Evolutionary conservation across 2,797 vertebrate species (phyloP), one percentile per base, ranked within the genome.

Genomic region (Molossus alvarezi): DNA sequence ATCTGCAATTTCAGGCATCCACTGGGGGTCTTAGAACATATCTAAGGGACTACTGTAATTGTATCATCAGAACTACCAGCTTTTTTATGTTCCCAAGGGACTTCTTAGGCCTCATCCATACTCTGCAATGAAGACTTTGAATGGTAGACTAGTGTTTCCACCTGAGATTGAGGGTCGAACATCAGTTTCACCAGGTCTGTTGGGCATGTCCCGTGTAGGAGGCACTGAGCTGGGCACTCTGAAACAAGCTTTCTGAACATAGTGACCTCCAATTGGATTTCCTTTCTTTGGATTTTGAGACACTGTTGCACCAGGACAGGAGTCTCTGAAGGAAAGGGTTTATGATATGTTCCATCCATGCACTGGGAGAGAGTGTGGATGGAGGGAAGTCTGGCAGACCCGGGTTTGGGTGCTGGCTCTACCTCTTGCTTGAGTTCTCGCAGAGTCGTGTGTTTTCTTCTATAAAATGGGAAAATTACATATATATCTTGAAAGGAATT

Each of bases 321-420:
- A 48, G 8, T 60, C 55, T 84, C 18, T 71, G 25, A 18, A 27
- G 3, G 4, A 64, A 18, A 81, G 10, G 7, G 2, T 0, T 84
- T 75, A 14, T 75, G 45, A 37, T 17, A 20, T 17, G 1, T 55
- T 20, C 29, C 5, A 3, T 71, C 6, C n/a, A 58, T 3, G 69
- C 9, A 3, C n/a, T 17, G 5, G 4, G 27, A 1, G 41, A 33
- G 3, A 4, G 1, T 8, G 3, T 33, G 27, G 57, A 3, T 33
- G 7, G 5, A 90, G 25, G 33, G 3, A 29, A 21, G 27, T 48
- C 27, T 77, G 33, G 17, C 1, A 72, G 77, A 67, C 9, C 2
- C 6, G 53, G 45, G 45, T 18, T 81, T 82, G 25, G 9, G 5
- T 10, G 29, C 27, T 58, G 51, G 37, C 45, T 27, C 7, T 81